These are phyloP conservation scores for Eupithecia inturbata DNA, from an alignment of 2,888 invertebrate genomes.

Conservation along the genomic window DNA sequence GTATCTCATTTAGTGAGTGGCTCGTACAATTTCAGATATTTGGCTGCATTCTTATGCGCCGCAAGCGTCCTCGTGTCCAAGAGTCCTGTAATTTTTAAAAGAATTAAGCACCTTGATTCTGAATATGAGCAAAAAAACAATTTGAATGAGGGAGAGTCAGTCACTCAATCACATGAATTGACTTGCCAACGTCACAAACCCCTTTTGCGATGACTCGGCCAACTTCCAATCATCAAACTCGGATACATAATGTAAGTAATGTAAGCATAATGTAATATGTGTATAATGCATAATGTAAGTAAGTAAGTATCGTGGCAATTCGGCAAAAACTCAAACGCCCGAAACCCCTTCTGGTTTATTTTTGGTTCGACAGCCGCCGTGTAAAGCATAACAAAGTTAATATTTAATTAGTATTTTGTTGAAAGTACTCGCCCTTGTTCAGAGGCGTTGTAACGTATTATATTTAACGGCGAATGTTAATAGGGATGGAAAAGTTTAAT, in stretches of 20 bases:
- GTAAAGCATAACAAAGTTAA: conserved; percentile 34
- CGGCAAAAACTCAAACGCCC: not conserved
- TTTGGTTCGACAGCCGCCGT: not conserved
- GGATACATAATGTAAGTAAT: not conserved
- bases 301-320: too few relatives aligned
- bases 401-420: conserved; percentile 43
- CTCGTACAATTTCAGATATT: not conserved
- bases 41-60: not conserved
- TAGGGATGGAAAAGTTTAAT: conserved; percentile 24
- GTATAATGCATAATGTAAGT: too few relatives aligned
- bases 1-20: not conserved
- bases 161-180: not conserved
- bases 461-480: conserved; percentile 26
- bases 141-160: too few relatives aligned
- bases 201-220: not conserved
- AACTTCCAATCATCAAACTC: not conserved
- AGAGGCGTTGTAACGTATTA: conserved; percentile 18
- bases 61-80: not conserved
- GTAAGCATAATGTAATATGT: too few relatives aligned
- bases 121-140: too few relatives aligned
- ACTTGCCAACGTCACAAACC: not conserved
- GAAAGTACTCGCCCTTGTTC: conserved; percentile 32
- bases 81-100: not conserved
- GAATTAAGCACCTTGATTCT: too few relatives aligned
- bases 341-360: not conserved